phyloP scores from a whole-genome alignment of 2,888 invertebrate species.

The Drosophila dives region DNA sequence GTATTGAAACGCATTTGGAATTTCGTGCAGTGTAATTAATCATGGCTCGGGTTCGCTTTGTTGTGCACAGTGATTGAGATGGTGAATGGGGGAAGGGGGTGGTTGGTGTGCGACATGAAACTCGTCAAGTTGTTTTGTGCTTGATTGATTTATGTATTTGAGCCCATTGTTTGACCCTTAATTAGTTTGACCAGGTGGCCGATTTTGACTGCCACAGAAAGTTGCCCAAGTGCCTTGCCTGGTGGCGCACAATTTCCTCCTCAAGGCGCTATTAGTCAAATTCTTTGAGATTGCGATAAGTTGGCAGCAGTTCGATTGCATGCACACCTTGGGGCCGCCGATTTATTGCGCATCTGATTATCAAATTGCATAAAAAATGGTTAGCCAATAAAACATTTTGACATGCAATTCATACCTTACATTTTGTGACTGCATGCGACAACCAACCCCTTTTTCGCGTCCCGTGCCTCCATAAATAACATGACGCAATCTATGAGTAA shows the following conservation, averaged over 20 bases:
- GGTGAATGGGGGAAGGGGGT: not conserved
- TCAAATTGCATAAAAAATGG: slow-evolving; percentile 81
- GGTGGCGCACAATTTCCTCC: slow-evolving; percentile 1
- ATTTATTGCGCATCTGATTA: slow-evolving; percentile 76
- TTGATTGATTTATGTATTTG: slow-evolving; percentile 74
- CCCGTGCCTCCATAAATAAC: slow-evolving; percentile 77
- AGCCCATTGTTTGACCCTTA: slow-evolving; percentile 71
- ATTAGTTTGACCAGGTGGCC: slow-evolving; percentile 76
- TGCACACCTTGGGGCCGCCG: slow-evolving; percentile 37
- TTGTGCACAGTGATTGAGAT: slow-evolving; percentile 6
- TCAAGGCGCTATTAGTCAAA: slow-evolving; percentile 64
- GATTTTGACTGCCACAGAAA: slow-evolving; percentile 23
- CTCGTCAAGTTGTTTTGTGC: slow-evolving; percentile 76
- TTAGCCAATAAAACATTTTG: slow-evolving; percentile 81
- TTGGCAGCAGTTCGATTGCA: slow-evolving; percentile 51
- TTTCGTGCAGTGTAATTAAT: slow-evolving; percentile 64
- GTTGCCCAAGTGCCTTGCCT: not conserved
- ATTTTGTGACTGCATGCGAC: slow-evolving; percentile 31
- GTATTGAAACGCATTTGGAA: slow-evolving; percentile 60
- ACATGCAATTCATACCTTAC: slow-evolving; percentile 79
- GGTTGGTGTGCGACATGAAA: slow-evolving; percentile 48
- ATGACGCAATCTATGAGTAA: slow-evolving; percentile 80
- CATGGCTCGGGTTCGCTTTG: slow-evolving; percentile 61
- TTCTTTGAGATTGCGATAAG: slow-evolving; percentile 63
- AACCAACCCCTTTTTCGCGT: slow-evolving; percentile 42